These are phyloP conservation scores for Pristis pectinata DNA, from an alignment of 2,797 vertebrate genomes.

Conservation along the genomic window DNA sequence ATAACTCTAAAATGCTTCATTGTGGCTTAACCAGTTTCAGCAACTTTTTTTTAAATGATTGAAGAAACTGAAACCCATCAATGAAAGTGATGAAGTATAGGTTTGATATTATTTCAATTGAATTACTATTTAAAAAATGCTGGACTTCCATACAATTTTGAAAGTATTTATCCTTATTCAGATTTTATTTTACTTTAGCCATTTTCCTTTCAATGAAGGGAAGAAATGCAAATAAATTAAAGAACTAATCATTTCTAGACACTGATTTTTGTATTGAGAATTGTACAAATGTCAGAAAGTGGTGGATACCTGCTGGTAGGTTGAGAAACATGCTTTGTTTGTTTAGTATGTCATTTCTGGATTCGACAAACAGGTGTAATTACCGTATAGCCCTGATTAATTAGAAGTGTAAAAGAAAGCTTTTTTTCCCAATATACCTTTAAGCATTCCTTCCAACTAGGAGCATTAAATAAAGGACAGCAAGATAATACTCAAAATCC, in stretches of 20 bases:
- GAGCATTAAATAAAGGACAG: background rate
- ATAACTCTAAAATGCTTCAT: background rate
- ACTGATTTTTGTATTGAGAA: background rate
- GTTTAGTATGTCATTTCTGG: conserved; percentile 1
- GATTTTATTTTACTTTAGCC: background rate
- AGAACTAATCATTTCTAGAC: background rate
- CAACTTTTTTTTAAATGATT: background rate
- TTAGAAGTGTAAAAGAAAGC: conserved; percentile 17
- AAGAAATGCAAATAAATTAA: background rate
- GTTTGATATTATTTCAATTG: background rate
- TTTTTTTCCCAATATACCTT: background rate
- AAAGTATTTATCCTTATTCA: background rate
- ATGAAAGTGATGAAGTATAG: background rate
- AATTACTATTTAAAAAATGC: background rate
- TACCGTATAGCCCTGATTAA: background rate
- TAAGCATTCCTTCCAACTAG: background rate
- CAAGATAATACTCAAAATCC: conserved; percentile 21
- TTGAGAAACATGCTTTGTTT: background rate
- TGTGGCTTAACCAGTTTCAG: background rate
- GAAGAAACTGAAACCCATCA: background rate
- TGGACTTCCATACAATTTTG: background rate
- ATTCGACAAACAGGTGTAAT: background rate
- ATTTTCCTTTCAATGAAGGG: background rate
- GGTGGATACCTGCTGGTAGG: background rate
- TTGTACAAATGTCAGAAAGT: background rate